Conservation (phyloP, 2,888 invertebrate species). For the Andrena praecox region DNA sequence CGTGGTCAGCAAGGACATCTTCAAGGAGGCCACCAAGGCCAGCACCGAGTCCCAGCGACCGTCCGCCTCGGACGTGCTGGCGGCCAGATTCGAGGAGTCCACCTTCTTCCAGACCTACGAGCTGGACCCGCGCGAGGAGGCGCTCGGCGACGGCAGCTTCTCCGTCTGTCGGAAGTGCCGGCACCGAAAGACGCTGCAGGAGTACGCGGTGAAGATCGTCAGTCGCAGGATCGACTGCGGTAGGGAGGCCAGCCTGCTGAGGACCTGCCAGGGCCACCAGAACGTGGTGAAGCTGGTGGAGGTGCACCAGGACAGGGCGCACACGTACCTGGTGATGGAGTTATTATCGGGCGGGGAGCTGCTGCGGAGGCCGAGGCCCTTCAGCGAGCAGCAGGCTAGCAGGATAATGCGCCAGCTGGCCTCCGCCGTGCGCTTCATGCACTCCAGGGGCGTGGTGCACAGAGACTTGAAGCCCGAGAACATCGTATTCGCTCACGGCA, state of each 20-base stretch:
- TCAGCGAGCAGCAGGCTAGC: conserved; percentile 93
- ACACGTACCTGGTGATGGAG: conserved; percentile 97
- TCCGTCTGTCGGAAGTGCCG: conserved; percentile 94
- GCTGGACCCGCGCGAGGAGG: conserved; percentile 89
- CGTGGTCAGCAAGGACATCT: conserved; percentile 90
- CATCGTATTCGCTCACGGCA: conserved; percentile 88
- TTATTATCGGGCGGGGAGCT: conserved; percentile 94
- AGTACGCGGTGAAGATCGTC: conserved; percentile 95
- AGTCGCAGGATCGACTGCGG: conserved; percentile 88
- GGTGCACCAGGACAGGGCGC: conserved; percentile 93
- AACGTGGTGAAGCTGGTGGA: conserved; percentile 94
- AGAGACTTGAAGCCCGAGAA: conserved; percentile 97
- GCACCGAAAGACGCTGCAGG: conserved; percentile 90
- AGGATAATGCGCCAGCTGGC: conserved; percentile 93
- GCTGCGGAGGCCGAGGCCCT: conserved; percentile 87
- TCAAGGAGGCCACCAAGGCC: conserved; percentile 85
- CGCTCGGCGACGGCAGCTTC: conserved; percentile 95
- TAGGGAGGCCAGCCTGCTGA: conserved; percentile 92
- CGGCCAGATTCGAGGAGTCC: conserved; percentile 87
- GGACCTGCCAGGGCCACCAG: conserved; percentile 94
- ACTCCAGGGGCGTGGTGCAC: conserved; percentile 94
- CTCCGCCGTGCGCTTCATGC: conserved; percentile 94
- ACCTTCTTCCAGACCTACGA: conserved; percentile 95
- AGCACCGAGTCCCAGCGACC: conserved; percentile 64
- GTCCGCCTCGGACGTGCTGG: conserved; percentile 71